Evolutionary conservation across 2,113 vertebrate species (phyloP), one percentile per base, ranked within the genome.

Genomic region (Polypterus senegalus): DNA sequence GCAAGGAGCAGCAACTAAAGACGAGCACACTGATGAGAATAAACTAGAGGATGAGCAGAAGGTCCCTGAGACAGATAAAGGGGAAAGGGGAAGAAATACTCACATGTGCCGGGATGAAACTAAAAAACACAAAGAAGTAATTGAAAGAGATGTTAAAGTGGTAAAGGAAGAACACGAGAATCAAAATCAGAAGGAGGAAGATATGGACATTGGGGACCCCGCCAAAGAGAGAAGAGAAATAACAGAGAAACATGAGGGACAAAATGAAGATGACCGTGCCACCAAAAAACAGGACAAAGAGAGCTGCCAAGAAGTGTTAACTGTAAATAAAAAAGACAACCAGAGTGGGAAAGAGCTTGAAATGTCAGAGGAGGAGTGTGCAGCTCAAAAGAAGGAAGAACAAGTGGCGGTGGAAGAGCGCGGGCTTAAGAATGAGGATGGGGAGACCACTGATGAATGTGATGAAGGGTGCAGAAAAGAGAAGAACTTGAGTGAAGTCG

Each of bases 1-100:
- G 5, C 62, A 69, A 57, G 73, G 78, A 57, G 4, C 69, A 53
- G 47, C 70, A 27, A 27, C 27, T 27, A 3, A 7, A 48, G 11
- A 47, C 4, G 6, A 47, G 54, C 6, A 9, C 8, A n/a, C 60
- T 11, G 9, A 2, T n/a, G 52, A 49, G 47, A 54, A 9, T 3
- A 9, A 11, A n/a, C 9, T 0, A n/a, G 43, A 4, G n/a, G 51
- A 61, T 0, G 53, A 8, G 11, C 3, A 0, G 4, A 54, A 48
- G 61, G 44, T 4, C 10, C 9, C 9, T 54, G 53, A 54, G 27
- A 27, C 10, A 55, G 54, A 4, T n/a, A 48, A 53, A 5, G 48
- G 9, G 47, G 60, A 9, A 6, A 48, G 43, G 49, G 60, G 60
- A 7, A 5, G 10, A 59, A 45, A 48, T 3, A 45, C 5, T n/a